These are phyloP conservation scores for Seriola rivoliana DNA, from an alignment of 2,113 vertebrate genomes.

Conservation along the genomic window DNA sequence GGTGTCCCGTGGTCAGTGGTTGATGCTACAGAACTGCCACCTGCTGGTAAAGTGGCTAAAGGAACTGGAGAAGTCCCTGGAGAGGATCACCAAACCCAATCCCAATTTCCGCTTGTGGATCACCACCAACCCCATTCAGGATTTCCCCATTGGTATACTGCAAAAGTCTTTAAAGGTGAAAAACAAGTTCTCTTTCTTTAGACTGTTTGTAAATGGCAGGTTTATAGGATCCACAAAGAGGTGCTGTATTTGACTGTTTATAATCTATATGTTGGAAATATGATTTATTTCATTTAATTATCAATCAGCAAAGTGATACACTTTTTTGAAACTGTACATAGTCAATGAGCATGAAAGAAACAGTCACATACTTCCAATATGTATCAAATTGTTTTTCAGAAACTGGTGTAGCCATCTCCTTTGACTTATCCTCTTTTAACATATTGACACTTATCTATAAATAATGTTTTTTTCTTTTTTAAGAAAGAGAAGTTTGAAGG, in stretches of 20 bases:
- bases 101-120: slow-evolving; percentile 95
- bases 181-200: neutral
- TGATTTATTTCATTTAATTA: too few relatives aligned
- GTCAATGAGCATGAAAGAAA: too few relatives aligned
- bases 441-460: too few relatives aligned
- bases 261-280: neutral
- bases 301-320: too few relatives aligned
- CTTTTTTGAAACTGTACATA: too few relatives aligned
- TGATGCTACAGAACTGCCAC: slow-evolving; percentile 98
- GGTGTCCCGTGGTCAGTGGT: slow-evolving; percentile 89
- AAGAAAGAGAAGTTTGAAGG: too few relatives aligned
- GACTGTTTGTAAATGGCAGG: neutral
- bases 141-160: slow-evolving; percentile 95
- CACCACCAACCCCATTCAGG: slow-evolving; percentile 92
- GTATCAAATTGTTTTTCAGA: too few relatives aligned
- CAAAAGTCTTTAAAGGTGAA: slow-evolving; percentile 95
- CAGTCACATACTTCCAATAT: too few relatives aligned
- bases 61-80: slow-evolving; percentile 92
- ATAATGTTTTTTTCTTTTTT: too few relatives aligned
- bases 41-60: slow-evolving; percentile 94
- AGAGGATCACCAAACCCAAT: slow-evolving; percentile 89
- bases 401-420: too few relatives aligned
- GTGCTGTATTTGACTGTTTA: neutral
- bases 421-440: too few relatives aligned
- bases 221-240: neutral